A percentile compares a stretch with the other conserved stretches of the same genome.
Conservation (phyloP, 2,888 invertebrate species). For the Limnephilus marmoratus region DNA sequence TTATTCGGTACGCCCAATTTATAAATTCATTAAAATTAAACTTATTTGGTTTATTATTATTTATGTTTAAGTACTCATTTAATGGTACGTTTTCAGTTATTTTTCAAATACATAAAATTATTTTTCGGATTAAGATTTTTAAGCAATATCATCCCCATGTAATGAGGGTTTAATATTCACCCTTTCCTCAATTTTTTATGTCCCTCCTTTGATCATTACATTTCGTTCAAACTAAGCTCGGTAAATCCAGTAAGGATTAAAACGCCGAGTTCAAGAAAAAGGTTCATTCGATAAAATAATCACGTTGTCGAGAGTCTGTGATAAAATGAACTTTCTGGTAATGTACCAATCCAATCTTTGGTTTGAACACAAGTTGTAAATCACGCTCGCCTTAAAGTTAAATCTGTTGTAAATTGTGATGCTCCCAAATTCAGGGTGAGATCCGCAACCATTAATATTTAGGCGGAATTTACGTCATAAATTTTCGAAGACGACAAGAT, state of each 20-base stretch:
- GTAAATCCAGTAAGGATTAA: not conserved
- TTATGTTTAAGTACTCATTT: not conserved
- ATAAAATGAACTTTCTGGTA: constrained; percentile 43
- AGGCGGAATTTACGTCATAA: not conserved
- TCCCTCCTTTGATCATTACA: not conserved
- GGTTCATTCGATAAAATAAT: constrained; percentile 15
- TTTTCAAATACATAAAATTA: not conserved
- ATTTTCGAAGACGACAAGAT: not conserved
- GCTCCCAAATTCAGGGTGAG: not conserved
- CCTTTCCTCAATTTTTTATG: not conserved
- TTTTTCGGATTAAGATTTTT: not conserved
- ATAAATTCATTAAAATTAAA: too few species aligned
- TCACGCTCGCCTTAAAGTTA: constrained; percentile 42
- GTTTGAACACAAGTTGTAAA: constrained; percentile 34
- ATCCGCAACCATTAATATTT: not conserved
- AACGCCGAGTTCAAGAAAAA: not conserved
- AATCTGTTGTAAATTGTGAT: constrained; percentile 29
- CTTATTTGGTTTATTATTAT: not conserved
- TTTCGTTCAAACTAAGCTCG: not conserved
- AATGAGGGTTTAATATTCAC: not conserved
- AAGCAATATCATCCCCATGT: not conserved
- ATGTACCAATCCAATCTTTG: constrained; percentile 34
- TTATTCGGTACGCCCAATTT: too few species aligned
- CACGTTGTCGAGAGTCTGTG: constrained; percentile 16
- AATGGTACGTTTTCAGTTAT: not conserved